These are phyloP conservation scores for Leucania comma DNA, from an alignment of 2,888 invertebrate species.

Conservation along the genomic window DNA sequence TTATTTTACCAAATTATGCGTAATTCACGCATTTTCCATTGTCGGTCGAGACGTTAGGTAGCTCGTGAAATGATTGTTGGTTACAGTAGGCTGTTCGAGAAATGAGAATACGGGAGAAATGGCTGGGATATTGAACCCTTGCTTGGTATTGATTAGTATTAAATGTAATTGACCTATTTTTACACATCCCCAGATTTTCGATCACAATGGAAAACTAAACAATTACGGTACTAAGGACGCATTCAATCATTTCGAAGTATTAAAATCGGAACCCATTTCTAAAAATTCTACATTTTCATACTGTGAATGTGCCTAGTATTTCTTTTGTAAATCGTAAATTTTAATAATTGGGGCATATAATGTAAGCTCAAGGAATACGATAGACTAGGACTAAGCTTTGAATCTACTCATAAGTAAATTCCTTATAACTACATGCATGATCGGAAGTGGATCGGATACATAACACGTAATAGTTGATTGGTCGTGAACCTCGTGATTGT, in stretches of 20 bases:
- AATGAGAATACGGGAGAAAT: slow-evolving; percentile 13
- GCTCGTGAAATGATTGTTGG: slow-evolving; percentile 38
- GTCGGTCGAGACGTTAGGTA: slow-evolving; percentile 30
- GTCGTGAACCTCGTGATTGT: slow-evolving; percentile 78
- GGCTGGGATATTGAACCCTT: slow-evolving; percentile 6
- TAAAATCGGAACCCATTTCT: neutral
- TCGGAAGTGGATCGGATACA: slow-evolving; percentile 21
- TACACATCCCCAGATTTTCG: slow-evolving; percentile 26
- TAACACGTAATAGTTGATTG: slow-evolving; percentile 26
- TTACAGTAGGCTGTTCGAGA: slow-evolving; percentile 44
- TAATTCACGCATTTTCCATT: slow-evolving; percentile 50
- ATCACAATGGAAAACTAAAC: slow-evolving; percentile 50
- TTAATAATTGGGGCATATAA: slow-evolving; percentile 45
- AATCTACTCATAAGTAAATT: slow-evolving; percentile 48
- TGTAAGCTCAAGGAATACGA: slow-evolving; percentile 59
- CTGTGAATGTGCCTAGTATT: slow-evolving; percentile 40
- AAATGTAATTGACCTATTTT: slow-evolving; percentile 43
- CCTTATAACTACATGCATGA: slow-evolving; percentile 40
- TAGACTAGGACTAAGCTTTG: slow-evolving; percentile 57
- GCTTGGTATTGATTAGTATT: slow-evolving; percentile 40
- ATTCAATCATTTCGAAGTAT: slow-evolving; percentile 21
- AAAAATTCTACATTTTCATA: slow-evolving; percentile 12
- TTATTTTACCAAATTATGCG: slow-evolving; percentile 32
- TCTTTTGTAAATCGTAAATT: slow-evolving; percentile 6
- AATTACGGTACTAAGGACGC: slow-evolving; percentile 29